phyloP scores from a whole-genome alignment of 2,113 vertebrate species.

The Crotalus horridus region DNA sequence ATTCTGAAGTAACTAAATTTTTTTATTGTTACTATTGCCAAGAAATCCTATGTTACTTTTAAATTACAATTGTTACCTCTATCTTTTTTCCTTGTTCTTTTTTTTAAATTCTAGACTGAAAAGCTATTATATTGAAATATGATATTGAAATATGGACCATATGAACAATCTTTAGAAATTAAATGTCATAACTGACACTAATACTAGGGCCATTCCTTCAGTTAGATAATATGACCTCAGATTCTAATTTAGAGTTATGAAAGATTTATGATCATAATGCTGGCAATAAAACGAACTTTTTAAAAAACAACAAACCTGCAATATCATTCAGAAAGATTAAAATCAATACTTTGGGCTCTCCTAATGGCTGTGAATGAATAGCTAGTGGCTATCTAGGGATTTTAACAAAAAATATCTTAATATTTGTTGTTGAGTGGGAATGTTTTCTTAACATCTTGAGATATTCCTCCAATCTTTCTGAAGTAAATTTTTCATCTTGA shows the following conservation, averaged over 20 bases:
- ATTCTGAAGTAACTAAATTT: background rate
- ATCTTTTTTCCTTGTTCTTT: background rate
- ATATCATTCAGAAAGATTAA: background rate
- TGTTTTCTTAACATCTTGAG: background rate
- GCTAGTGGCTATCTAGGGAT: background rate
- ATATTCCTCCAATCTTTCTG: background rate
- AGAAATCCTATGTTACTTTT: background rate
- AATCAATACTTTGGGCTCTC: conserved; percentile 9
- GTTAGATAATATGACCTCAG: conserved; percentile 37
- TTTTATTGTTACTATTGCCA: background rate
- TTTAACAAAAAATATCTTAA: background rate
- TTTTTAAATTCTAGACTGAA: background rate
- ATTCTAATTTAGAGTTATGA: conserved; percentile 24
- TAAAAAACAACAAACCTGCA: background rate
- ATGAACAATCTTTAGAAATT: conserved; percentile 17
- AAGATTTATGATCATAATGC: conserved; percentile 14
- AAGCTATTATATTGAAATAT: background rate
- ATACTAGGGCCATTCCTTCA: conserved; percentile 26
- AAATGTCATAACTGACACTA: conserved; percentile 30
- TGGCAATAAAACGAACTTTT: conserved; percentile 18
- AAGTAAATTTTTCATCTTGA: background rate
- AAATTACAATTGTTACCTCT: background rate
- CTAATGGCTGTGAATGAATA: background rate
- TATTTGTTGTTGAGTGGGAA: background rate
- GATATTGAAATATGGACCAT: conserved; percentile 31